These are phyloP conservation scores for Eolophus roseicapilla DNA, from an alignment of 2,113 vertebrate species.

Conservation along the genomic window DNA sequence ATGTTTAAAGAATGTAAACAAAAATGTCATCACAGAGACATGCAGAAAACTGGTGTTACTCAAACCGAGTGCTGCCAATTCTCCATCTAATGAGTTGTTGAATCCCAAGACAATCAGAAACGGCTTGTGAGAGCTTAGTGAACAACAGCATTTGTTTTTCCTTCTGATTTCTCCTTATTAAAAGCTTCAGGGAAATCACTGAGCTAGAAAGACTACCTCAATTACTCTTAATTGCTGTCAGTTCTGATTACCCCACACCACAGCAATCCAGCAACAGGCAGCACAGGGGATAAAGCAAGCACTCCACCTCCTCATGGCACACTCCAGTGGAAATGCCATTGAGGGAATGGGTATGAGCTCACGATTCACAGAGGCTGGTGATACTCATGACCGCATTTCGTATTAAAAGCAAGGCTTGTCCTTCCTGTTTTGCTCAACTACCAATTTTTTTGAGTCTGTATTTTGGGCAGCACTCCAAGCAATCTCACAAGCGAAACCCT, in stretches of 20 bases:
- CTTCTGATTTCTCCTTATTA: constrained; percentile 32
- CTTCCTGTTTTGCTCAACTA: neutral
- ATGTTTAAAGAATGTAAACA: constrained; percentile 60
- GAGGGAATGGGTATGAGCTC: neutral
- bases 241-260: neutral
- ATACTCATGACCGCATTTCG: accelerated
- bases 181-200: constrained; percentile 25
- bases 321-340: neutral
- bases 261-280: neutral
- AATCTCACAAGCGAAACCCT: neutral
- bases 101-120: constrained; percentile 25
- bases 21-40: constrained; percentile 37
- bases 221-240: constrained; percentile 54
- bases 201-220: constrained; percentile 38
- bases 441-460: accelerated
- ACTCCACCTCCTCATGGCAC: neutral
- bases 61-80: neutral
- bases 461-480: neutral
- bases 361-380: neutral
- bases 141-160: constrained; percentile 44
- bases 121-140: neutral
- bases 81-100: constrained; percentile 32
- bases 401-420: neutral
- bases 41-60: constrained; percentile 46
- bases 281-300: neutral